Evolutionary conservation across 2,113 vertebrate genomes (phyloP), one percentile per base, ranked within the genome.

Genomic region (Entomyzon cyanotis): DNA sequence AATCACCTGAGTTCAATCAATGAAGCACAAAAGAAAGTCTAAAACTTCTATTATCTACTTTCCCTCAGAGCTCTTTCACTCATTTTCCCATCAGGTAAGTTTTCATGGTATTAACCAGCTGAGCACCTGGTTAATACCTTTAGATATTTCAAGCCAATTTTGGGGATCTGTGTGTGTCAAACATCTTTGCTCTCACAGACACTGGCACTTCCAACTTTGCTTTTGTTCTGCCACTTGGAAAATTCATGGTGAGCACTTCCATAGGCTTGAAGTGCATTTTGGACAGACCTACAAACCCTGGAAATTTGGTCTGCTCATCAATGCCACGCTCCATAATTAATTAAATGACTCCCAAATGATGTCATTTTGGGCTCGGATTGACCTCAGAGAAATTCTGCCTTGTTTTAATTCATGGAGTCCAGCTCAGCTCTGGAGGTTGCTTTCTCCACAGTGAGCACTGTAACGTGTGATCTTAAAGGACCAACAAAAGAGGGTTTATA

Each of bases 381-480:
- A 71, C 19, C 58, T 42, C 15, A 28, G 67, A 63, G 19, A 41
- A n/a, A 23, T 73, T 55, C 19, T 37, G 12, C 25, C 17, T 2
- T 21, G 5, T 41, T 84, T n/a, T 41, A 15, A 1, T 20, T 8
- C 0, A 0, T 46, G 31, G 5, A 28, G 35, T 41, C 60, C 70
- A 62, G 7, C 65, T 74, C 19, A 16, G 21, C 10, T 47, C 19
- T 53, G 44, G 75, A 75, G 37, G 33, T 21, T 80, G 28, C 5
- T 63, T 9, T 63, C 44, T 50, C 31, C 22, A 19, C 46, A 4
- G 21, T 27, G 27, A 62, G 28, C 15, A 20, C 47, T 62, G 10
- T 23, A 62, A 44, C 7, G 15, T 41, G 42, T 76, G 15, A 3
- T 8, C 41, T 78, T 60, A 33, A 80, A 90, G 10, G 44, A 56